phyloP scores from a whole-genome alignment of 2,797 vertebrate species.

The Eidolon dupreanum region DNA sequence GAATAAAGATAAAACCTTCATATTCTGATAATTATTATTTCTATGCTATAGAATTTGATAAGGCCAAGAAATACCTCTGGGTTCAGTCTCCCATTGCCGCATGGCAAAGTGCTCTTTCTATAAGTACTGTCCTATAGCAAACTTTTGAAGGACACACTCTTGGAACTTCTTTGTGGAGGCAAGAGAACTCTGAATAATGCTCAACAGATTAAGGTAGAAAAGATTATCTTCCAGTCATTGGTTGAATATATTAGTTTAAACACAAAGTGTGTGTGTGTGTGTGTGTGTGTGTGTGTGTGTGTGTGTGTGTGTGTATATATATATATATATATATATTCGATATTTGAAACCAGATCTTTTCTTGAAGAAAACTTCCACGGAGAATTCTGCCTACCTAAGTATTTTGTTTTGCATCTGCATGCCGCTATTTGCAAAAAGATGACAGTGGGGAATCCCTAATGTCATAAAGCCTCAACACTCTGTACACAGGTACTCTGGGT shows the following conservation, averaged over 20 bases:
- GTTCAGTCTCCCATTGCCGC: not conserved
- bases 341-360: not conserved
- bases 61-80: not conserved
- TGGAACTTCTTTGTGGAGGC: not conserved
- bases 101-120: not conserved
- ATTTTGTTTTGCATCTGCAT: not conserved
- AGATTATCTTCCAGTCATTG: not conserved
- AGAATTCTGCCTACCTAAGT: not conserved
- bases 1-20: not conserved
- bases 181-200: not conserved
- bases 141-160: not conserved
- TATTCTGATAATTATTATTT: conserved; percentile 14
- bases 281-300: too few species aligned
- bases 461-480: not conserved
- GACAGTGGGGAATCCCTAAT: not conserved
- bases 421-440: not conserved
- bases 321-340: not conserved
- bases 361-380: not conserved
- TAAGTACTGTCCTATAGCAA: not conserved
- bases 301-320: too few species aligned
- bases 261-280: not conserved
- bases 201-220: not conserved
- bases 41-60: not conserved
- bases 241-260: not conserved
- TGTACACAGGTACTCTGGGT: not conserved